A percentile compares a stretch with the other conserved stretches of the same genome.
These are phyloP conservation scores for Taenaris catops DNA, from an alignment of 2,888 invertebrate genomes.

Conservation along the genomic window DNA sequence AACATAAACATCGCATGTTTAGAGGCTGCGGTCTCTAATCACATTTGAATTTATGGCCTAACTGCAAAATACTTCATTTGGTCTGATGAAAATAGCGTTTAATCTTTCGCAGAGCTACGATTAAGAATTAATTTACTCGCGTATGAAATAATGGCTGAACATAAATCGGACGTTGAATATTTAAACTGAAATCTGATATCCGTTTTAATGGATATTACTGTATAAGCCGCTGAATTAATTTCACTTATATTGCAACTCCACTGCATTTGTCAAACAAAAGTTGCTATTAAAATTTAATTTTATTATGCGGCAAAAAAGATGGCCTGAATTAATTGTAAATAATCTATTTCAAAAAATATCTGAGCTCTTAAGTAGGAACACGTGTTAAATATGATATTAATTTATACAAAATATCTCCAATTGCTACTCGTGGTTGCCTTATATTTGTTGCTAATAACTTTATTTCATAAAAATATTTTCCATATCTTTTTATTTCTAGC, in stretches of 20 bases:
- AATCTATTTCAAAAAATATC: too few species aligned
- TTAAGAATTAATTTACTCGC: conserved; percentile 16
- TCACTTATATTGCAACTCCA: conserved; percentile 7
- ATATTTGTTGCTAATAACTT: too few species aligned
- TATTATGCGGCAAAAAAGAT: too few species aligned
- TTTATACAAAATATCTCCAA: too few species aligned
- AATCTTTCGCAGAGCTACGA: conserved; percentile 7
- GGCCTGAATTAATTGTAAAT: too few species aligned
- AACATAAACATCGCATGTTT: background rate
- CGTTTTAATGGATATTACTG: conserved; percentile 11
- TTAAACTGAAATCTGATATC: conserved; percentile 15
- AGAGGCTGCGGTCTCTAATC: background rate
- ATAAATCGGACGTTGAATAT: conserved; percentile 13
- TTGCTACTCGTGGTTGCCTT: too few species aligned
- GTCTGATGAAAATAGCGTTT: conserved; percentile 1
- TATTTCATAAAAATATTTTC: too few species aligned
- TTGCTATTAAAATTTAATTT: conserved; percentile 1
- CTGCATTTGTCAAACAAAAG: conserved; percentile 2
- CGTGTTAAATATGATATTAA: too few species aligned
- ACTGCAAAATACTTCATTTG: too few species aligned
- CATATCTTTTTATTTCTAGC: too few species aligned
- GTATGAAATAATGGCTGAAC: conserved; percentile 10
- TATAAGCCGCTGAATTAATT: conserved; percentile 10
- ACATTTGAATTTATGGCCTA: too few species aligned
- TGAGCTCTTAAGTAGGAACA: too few species aligned